Base-by-base conservation (phyloP, 1,140 invertebrate species). In the Orius laevigatus region DNA sequence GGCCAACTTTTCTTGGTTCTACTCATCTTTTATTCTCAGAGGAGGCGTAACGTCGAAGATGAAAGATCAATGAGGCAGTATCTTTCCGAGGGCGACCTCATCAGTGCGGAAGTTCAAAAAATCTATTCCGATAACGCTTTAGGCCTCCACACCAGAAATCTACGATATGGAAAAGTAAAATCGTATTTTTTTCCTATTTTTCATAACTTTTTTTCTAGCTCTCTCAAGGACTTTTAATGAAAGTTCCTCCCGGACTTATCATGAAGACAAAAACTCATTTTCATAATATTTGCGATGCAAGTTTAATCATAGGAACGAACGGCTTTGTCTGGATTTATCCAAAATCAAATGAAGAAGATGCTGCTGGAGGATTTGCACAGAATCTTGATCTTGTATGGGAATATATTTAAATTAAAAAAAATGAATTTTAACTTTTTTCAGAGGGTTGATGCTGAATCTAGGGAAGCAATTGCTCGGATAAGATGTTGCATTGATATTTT, bases 91-190 rank as follows among this genome's bases (percentile, higher is more conserved):
- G 94, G 94, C 16, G 95, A 98, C 68, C 67, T 98, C 0, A 91
- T 98, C 33, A 95, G 89, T 67, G 93, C 93, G 9, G 92, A 98
- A 74, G 93, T 98, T 1, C 88, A 98, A 63, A 90, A 79, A 63
- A 76, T 92, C 14, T 91, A 81, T 62, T 71, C 78, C 33, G 94
- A 98, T 69, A 91, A 94, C 14, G 78, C 85, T 4, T 62, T 99
- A 2, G 91, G 88, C 0, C 68, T 99, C 14, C 92, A 98, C 60
- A 96, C 94, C 0, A 75, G 95, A 63, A 95, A 86, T 67, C 74
- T 95, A 36, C 96, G 94, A 61, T 98, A 98, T 74, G 95, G 95
- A 40, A 98, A 94, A 71, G 79, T 90, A 60, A 61, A 11, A 39
- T 16, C 31, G 38, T 49, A 25, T 44, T n/a, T 49, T 49, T 33